Evolutionary conservation across 1,140 invertebrate species (phyloP), one percentile per base, ranked within the genome.

Genomic region (Oscheius sp.): DNA sequence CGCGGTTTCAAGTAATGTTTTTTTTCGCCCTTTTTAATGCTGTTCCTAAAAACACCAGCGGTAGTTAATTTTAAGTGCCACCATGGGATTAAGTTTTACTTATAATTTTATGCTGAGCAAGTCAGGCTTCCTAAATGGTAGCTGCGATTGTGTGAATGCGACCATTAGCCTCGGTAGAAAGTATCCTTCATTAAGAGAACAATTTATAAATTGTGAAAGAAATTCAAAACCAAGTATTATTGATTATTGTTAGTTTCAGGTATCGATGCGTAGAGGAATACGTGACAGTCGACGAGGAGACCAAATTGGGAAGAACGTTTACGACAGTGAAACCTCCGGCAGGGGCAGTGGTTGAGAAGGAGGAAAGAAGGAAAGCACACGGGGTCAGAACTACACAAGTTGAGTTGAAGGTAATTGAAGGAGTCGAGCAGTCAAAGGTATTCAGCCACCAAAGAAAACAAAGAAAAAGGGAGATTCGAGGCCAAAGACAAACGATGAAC

Each of bases 301-400:
- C 10, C 13, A 32, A 62, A n/a, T n/a, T n/a, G n/a, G n/a, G n/a
- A n/a, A n/a, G n/a, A n/a, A n/a, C n/a, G n/a, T n/a, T n/a, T n/a
- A n/a, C n/a, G n/a, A n/a, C n/a, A n/a, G n/a, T n/a, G n/a, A n/a
- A n/a, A n/a, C n/a, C 59, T 32, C 10, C 59, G 59, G 18, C 15
- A 10, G 59, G 29, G 7, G 59, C 28, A 29, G 59, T 29, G 10
- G 59, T 7, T 62, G 59, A 18, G 15, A 26, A 62, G 26, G 59
- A n/a, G n/a, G n/a, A n/a, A n/a, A 62, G 59, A 35, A 62, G 29
- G 59, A 62, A 32, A 35, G 18, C 34, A 35, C 38, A 42, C n/a
- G 38, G 38, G n/a, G 7, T 13, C 7, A 55, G n/a, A 55, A 26
- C 7, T 23, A 26, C 15, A 55, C 49, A 26, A 26, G 49, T 15